phyloP scores from a whole-genome alignment of 2,797 vertebrate genomes.

The Columba guinea region DNA sequence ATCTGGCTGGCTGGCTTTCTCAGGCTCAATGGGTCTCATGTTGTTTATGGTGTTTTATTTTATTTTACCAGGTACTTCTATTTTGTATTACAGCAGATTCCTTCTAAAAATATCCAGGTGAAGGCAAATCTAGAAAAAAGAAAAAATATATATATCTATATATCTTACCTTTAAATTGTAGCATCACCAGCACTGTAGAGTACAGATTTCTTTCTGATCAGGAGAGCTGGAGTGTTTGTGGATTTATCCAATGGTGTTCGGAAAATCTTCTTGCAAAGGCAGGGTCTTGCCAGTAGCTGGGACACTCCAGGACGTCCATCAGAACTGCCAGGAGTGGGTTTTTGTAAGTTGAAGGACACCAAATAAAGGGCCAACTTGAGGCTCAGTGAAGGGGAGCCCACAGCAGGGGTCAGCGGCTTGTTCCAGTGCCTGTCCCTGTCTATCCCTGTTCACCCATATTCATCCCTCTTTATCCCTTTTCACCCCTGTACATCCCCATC shows the following conservation, averaged over 20 bases:
- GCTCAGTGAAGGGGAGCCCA: background rate
- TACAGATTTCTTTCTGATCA: background rate
- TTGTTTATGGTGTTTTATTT: background rate
- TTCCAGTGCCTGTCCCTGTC: background rate
- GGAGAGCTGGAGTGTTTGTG: background rate
- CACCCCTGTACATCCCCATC: too few relatives aligned
- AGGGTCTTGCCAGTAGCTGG: background rate
- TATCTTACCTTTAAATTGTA: background rate
- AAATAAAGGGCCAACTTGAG: background rate
- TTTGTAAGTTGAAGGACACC: background rate
- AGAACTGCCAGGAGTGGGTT: background rate
- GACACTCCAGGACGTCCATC: background rate
- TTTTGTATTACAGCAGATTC: background rate
- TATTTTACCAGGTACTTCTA: background rate
- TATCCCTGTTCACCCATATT: too few relatives aligned
- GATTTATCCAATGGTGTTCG: fast-evolving
- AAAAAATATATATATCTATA: background rate
- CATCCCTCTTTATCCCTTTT: too few relatives aligned
- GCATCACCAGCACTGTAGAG: background rate
- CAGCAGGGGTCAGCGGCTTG: background rate
- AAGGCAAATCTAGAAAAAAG: background rate
- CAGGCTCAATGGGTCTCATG: background rate
- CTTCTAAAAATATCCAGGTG: background rate
- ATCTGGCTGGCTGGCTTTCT: background rate
- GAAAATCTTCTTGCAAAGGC: background rate